Evolutionary conservation across 2,797 vertebrate genomes (phyloP).

Genomic region (Amniataba percoides): DNA sequence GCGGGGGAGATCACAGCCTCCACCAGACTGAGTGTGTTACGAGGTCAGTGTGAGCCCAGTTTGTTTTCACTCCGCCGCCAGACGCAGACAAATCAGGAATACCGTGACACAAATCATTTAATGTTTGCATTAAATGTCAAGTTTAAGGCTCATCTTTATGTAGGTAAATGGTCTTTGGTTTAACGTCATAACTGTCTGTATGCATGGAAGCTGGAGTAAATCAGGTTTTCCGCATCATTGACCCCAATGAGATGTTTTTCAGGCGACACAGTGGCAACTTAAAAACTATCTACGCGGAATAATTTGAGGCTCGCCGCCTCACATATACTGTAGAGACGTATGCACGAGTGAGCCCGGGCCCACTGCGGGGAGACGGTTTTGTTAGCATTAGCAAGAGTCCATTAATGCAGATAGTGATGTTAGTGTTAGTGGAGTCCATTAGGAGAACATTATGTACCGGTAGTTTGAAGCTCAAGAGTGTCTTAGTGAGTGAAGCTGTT

Average conservation of each 20-base stretch:
- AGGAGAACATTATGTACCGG: constrained; percentile 80
- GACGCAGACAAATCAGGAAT: neutral
- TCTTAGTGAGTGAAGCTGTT: constrained; percentile 78
- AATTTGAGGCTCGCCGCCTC: constrained; percentile 12
- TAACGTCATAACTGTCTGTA: neutral
- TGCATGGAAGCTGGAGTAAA: neutral
- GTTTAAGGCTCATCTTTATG: neutral
- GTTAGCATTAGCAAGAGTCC: constrained; percentile 69
- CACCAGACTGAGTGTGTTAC: constrained; percentile 94
- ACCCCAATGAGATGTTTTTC: neutral
- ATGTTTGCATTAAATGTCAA: neutral
- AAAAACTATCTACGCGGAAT: constrained; percentile 1
- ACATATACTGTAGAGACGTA: constrained; percentile 16
- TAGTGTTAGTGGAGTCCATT: constrained; percentile 82
- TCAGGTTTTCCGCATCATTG: neutral
- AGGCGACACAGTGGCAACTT: neutral
- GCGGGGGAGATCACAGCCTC: constrained; percentile 95
- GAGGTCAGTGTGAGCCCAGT: constrained; percentile 86
- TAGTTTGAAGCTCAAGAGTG: constrained; percentile 78
- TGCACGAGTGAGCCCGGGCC: constrained; percentile 42
- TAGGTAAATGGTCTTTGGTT: neutral
- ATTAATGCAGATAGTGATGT: constrained; percentile 80
- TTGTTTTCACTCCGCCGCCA: neutral
- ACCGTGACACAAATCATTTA: neutral
- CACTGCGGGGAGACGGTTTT: constrained; percentile 51